phyloP scores from a whole-genome alignment of 2,888 invertebrate genomes.

The Ariolimax columbianus region DNA sequence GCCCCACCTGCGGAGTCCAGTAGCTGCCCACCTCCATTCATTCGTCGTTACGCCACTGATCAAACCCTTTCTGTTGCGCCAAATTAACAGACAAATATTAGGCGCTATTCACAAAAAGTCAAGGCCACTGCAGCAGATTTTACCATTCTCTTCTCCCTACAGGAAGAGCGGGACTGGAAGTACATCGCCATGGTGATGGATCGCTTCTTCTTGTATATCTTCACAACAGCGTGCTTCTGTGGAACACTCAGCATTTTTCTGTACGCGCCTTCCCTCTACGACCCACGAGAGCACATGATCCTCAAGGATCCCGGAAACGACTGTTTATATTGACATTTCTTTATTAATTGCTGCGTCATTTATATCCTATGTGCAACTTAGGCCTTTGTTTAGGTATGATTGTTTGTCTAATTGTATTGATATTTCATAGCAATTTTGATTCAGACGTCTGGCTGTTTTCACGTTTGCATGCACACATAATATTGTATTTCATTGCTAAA shows the following conservation, averaged over 20 bases:
- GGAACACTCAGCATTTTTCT: conserved; percentile 83
- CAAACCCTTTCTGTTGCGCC: no score
- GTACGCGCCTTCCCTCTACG: conserved; percentile 77
- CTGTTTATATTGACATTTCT: conserved; percentile 54
- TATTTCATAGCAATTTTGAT: neutral
- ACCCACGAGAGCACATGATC: conserved; percentile 74
- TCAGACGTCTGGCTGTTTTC: neutral
- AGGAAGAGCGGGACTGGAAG: conserved; percentile 91
- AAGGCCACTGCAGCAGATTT: neutral
- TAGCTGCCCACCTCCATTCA: no score
- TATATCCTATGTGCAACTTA: neutral
- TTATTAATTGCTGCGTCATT: neutral
- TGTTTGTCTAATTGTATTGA: neutral
- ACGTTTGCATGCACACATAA: neutral
- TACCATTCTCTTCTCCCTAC: conserved; percentile 51
- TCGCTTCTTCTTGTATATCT: conserved; percentile 94
- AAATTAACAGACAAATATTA: neutral
- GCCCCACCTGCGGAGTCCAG: no score
- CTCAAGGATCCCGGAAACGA: conserved; percentile 80
- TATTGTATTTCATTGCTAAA: no score
- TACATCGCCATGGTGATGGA: conserved; percentile 97
- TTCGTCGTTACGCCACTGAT: no score
- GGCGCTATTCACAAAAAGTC: neutral
- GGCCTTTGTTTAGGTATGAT: neutral
- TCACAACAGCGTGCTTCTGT: conserved; percentile 92